A percentile compares a stretch with the other conserved stretches of the same genome.
Evolutionary conservation across 37 sponge, comb jelly and placozoan species (phyloP).

Genomic region (Agelas oroides): DNA sequence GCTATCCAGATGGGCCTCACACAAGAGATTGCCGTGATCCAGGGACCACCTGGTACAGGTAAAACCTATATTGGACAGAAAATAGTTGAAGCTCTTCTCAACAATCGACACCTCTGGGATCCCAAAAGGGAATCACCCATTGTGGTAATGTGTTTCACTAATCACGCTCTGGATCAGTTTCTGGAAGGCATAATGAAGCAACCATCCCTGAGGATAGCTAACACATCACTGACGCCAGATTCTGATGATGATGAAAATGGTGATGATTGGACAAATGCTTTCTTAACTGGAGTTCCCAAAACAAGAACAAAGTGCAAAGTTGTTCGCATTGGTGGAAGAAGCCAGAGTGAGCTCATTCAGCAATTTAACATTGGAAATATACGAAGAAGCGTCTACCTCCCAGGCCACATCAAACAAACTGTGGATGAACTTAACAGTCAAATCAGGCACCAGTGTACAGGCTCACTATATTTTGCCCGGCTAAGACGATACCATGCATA

Average conservation of each 20-base stretch:
- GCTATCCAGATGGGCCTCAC: conserved; percentile 82
- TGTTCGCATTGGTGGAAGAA: conserved; percentile 86
- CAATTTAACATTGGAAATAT: conserved; percentile 32
- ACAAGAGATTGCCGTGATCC: conserved; percentile 88
- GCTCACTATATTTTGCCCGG: neutral
- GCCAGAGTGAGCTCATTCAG: conserved; percentile 71
- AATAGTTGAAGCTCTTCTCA: conserved; percentile 73
- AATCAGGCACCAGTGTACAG: neutral
- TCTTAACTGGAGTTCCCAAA: neutral
- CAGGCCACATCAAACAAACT: neutral
- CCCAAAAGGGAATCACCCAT: conserved; percentile 66
- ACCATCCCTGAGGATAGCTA: no score
- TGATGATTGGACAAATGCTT: neutral
- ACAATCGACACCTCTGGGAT: conserved; percentile 67
- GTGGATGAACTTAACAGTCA: neutral
- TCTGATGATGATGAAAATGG: neutral
- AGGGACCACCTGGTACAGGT: conserved; percentile 98
- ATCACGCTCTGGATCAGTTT: conserved; percentile 98
- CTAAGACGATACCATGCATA: no score
- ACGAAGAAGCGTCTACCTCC: neutral
- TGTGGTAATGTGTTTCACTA: conserved; percentile 90
- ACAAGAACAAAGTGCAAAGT: conserved; percentile 20
- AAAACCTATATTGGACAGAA: conserved; percentile 95
- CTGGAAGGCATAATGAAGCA: conserved; percentile 66
- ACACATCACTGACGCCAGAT: no score